Percentiles rank a stretch among this genome's conserved stretches.
phyloP scores from a whole-genome alignment of 1,140 invertebrate species.

The honey bee (Apis mellifera) region DNA sequence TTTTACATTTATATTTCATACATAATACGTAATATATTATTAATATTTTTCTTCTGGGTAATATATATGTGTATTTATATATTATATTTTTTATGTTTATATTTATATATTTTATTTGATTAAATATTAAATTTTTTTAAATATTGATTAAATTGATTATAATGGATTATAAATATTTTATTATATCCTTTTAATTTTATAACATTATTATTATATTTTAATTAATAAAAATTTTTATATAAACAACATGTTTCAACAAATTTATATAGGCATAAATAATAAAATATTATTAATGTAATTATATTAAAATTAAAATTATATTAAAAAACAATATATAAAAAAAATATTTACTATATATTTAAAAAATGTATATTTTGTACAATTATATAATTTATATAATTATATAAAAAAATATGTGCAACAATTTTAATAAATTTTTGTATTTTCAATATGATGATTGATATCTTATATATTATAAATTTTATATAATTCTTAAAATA shows the following conservation, averaged over 20 bases:
- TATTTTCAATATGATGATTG: not conserved
- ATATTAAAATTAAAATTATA: not conserved
- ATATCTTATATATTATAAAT: slow-evolving; percentile 6
- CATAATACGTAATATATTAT: not conserved
- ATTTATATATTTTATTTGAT: too few relatives aligned
- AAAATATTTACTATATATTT: not conserved
- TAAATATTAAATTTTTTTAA: too few relatives aligned
- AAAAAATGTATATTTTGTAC: not conserved
- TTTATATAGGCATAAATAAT: not conserved
- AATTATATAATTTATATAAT: too few relatives aligned
- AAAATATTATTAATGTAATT: not conserved
- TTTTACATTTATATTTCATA: not conserved
- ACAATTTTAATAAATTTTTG: not conserved
- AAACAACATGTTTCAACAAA: not conserved
- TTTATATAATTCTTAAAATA: slow-evolving; percentile 9
- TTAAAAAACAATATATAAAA: not conserved
- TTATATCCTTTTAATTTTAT: not conserved
- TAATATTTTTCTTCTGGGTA: not conserved
- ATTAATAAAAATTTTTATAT: not conserved
- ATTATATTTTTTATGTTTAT: not conserved
- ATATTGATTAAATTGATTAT: too few relatives aligned
- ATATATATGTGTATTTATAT: not conserved
- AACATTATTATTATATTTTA: not conserved
- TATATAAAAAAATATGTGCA: not conserved
- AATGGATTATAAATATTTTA: too few relatives aligned